Conservation (phyloP, 1,140 invertebrate genomes). For the Andrena cerasifolii region DNA sequence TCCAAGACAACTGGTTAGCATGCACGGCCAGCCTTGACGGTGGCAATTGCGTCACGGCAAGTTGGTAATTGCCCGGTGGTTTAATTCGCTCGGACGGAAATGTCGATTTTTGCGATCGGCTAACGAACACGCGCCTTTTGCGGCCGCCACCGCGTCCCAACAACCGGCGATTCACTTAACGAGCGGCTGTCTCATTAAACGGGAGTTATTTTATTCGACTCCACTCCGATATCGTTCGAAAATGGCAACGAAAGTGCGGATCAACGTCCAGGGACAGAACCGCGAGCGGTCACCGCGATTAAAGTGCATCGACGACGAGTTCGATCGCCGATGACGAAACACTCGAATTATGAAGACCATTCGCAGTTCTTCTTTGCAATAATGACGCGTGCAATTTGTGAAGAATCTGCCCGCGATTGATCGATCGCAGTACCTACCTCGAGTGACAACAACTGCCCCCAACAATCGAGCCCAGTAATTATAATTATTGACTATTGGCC, state of each 20-base stretch:
- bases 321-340: no score
- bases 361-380: no score
- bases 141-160: not conserved
- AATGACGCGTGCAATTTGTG: no score
- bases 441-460: not conserved
- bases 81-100: conserved; percentile 7
- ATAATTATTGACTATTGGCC: not conserved
- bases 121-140: conserved; percentile 4
- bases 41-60: conserved; percentile 10
- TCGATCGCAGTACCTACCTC: not conserved
- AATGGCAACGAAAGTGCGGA: not conserved
- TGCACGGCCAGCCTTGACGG: conserved; percentile 22
- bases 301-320: no score
- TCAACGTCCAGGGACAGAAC: not conserved
- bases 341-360: no score
- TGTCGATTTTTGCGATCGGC: conserved; percentile 32
- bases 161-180: conserved; percentile 8
- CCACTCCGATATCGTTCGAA: not conserved
- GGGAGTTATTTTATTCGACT: not conserved
- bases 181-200: conserved; percentile 12
- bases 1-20: conserved; percentile 32
- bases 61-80: conserved; percentile 30
- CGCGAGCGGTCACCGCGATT: no score
- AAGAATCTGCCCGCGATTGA: not conserved
- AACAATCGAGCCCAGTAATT: not conserved